Evolutionary conservation across 2,888 invertebrate genomes (phyloP).

Genomic region (Cryptocephalus primarius): DNA sequence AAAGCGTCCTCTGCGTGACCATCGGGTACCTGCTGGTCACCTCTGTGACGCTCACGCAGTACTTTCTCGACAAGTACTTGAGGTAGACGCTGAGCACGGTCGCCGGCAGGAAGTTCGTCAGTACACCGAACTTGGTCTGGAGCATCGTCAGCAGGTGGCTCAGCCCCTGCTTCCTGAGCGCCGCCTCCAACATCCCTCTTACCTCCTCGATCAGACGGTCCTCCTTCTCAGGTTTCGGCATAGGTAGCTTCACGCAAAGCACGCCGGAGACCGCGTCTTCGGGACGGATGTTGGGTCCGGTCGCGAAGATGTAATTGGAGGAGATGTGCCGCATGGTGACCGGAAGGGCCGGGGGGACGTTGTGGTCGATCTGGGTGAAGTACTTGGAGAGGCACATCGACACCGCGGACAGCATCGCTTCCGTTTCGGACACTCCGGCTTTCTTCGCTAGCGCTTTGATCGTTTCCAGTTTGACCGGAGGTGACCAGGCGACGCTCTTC

Average conservation of each 20-base stretch:
- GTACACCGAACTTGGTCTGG: slow-evolving; percentile 44
- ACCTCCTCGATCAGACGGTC: slow-evolving; percentile 29
- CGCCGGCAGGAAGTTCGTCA: slow-evolving; percentile 54
- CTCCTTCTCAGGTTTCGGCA: slow-evolving; percentile 35
- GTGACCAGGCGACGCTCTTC: slow-evolving; percentile 64
- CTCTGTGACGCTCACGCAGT: slow-evolving; percentile 56
- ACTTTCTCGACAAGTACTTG: slow-evolving; percentile 54
- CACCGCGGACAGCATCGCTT: slow-evolving; percentile 51
- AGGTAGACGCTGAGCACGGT: slow-evolving; percentile 44
- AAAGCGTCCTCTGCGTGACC: slow-evolving; percentile 44
- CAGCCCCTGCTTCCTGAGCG: slow-evolving; percentile 40
- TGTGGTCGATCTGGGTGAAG: slow-evolving; percentile 29
- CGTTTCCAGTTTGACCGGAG: slow-evolving; percentile 46
- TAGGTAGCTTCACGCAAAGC: slow-evolving; percentile 53
- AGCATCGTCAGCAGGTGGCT: slow-evolving; percentile 43
- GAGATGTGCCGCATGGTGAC: slow-evolving; percentile 48
- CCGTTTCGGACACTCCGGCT: slow-evolving; percentile 51
- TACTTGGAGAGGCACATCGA: slow-evolving; percentile 55
- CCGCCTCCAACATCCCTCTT: slow-evolving; percentile 34
- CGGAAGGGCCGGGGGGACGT: slow-evolving; percentile 47
- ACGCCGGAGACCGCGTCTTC: slow-evolving; percentile 45
- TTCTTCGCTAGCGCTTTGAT: slow-evolving; percentile 48
- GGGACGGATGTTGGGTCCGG: slow-evolving; percentile 35
- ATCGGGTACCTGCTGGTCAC: slow-evolving; percentile 36
- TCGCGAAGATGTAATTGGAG: slow-evolving; percentile 44